These are phyloP conservation scores for Dendronephthya gigantea DNA, from an alignment of 64 coral and sea anemone genomes.

Conservation along the genomic window DNA sequence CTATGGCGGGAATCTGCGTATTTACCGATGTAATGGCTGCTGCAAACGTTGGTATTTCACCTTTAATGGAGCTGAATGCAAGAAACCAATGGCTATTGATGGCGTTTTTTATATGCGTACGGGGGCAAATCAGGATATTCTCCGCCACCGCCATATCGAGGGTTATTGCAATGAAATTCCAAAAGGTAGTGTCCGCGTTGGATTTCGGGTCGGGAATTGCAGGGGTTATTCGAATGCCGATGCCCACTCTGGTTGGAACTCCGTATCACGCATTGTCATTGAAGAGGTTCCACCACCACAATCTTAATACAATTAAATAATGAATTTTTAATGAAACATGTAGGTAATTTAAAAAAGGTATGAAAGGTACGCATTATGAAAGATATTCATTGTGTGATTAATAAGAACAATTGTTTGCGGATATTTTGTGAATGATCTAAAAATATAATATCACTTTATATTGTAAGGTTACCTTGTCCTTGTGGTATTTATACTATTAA, in stretches of 20 bases:
- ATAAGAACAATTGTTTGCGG: no score
- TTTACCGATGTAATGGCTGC: not conserved
- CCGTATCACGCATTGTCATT: constrained; percentile 3
- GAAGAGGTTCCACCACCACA: not conserved
- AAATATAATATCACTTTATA: no score
- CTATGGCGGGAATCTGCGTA: not conserved
- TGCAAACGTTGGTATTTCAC: constrained; percentile 10
- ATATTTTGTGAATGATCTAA: no score
- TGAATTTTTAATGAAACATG: no score
- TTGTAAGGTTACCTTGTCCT: no score
- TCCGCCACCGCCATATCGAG: not conserved
- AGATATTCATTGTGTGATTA: no score
- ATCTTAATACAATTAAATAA: no score
- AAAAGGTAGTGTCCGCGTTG: not conserved
- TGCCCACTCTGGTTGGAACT: not conserved
- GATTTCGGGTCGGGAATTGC: not conserved
- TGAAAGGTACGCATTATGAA: no score
- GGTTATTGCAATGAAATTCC: not conserved
- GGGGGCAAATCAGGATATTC: not conserved
- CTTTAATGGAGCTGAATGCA: constrained; percentile 1
- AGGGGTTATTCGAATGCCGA: not conserved
- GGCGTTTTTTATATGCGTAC: not conserved
- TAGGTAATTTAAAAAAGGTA: no score
- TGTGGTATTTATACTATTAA: no score
- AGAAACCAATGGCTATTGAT: not conserved